These are phyloP conservation scores for Poeciliopsis presidionis DNA, from an alignment of 2,797 vertebrate genomes.

Conservation along the genomic window DNA sequence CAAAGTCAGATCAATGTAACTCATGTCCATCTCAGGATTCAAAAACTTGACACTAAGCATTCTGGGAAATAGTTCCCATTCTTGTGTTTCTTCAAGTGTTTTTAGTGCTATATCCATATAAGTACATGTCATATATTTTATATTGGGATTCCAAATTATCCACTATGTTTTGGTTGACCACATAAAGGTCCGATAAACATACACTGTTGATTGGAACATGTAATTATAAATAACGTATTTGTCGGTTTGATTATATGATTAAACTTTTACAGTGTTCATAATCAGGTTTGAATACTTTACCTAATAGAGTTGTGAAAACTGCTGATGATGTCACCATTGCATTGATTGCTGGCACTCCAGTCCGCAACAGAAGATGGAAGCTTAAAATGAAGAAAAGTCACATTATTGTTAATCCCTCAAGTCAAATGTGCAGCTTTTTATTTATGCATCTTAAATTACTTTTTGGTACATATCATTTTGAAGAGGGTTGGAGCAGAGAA, in stretches of 20 bases:
- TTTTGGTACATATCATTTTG: constrained; percentile 40
- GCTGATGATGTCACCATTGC: background rate
- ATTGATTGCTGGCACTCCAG: constrained; percentile 35
- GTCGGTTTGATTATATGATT: background rate
- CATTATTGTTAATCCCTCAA: background rate
- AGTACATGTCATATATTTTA: background rate
- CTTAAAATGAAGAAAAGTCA: constrained; percentile 3
- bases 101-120: no score
- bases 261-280: background rate
- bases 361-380: constrained; percentile 47
- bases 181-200: background rate
- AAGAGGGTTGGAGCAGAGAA: constrained; percentile 32
- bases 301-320: constrained; percentile 6
- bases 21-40: no score
- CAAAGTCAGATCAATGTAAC: no score
- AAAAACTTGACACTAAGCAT: no score
- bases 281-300: constrained; percentile 11
- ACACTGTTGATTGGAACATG: background rate
- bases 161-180: background rate
- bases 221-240: fast-evolving
- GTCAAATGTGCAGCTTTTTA: background rate
- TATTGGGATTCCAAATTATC: background rate
- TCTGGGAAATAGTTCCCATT: no score
- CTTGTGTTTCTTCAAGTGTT: no score
- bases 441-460: constrained; percentile 23